Evolutionary conservation across 2,888 invertebrate species (phyloP).

Genomic region (Calephelis perditalis): DNA sequence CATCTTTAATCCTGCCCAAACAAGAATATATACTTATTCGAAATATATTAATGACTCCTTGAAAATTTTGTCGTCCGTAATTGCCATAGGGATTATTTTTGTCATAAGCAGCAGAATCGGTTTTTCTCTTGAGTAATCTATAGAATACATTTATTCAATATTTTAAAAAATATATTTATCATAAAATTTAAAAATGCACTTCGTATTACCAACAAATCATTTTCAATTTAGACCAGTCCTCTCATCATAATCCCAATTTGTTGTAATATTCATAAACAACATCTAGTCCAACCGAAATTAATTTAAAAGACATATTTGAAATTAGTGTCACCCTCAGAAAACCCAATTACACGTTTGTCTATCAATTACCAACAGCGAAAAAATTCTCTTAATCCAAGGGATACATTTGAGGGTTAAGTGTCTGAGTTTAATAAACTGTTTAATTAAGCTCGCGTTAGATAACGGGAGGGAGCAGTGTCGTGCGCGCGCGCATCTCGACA

Average conservation of each 20-base stretch:
- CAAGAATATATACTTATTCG: too few species aligned
- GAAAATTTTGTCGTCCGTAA: too few species aligned
- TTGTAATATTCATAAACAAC: slow-evolving; percentile 4
- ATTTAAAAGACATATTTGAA: slow-evolving; percentile 30
- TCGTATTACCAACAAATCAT: too few species aligned
- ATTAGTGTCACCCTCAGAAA: slow-evolving; percentile 48
- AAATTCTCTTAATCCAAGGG: slow-evolving; percentile 47
- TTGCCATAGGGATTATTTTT: too few species aligned
- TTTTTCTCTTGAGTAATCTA: too few species aligned
- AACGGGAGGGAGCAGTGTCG: slow-evolving; percentile 54
- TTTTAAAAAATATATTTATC: too few species aligned
- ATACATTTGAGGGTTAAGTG: slow-evolving; percentile 62
- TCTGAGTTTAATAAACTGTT: slow-evolving; percentile 73
- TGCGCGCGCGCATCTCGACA: slow-evolving; percentile 54
- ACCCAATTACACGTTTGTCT: slow-evolving; percentile 58
- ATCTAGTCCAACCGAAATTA: background rate
- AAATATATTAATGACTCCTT: too few species aligned
- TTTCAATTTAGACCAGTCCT: background rate
- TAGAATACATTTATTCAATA: too few species aligned
- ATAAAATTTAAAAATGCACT: too few species aligned
- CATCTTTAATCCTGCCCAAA: too few species aligned
- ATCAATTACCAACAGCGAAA: slow-evolving; percentile 52
- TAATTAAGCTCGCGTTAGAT: slow-evolving; percentile 65
- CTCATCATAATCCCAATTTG: background rate
- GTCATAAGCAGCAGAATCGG: too few species aligned